These are phyloP conservation scores for Brachyhypopomus gauderio DNA, from an alignment of 2,113 vertebrate species.

Conservation along the genomic window DNA sequence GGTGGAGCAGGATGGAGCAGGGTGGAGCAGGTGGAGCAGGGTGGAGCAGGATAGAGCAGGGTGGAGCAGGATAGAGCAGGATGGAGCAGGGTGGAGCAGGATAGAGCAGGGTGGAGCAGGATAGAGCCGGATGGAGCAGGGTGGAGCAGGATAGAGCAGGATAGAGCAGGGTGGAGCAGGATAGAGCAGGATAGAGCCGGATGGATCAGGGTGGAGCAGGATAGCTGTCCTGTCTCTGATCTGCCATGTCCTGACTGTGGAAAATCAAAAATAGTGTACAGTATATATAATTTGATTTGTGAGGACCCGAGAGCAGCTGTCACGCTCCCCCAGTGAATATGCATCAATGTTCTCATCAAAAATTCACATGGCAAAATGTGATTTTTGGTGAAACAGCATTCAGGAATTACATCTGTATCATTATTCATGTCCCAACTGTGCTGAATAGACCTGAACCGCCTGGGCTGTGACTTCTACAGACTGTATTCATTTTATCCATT, in stretches of 20 bases:
- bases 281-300: neutral
- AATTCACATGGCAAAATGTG: constrained; percentile 19
- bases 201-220: too few relatives aligned
- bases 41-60: too few relatives aligned
- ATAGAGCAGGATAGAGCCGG: too few relatives aligned
- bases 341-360: constrained; percentile 13
- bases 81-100: too few relatives aligned
- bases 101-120: too few relatives aligned
- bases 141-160: too few relatives aligned
- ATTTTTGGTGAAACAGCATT: constrained; percentile 12
- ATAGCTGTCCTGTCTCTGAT: neutral
- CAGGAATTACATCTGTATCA: constrained; percentile 1
- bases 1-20: too few relatives aligned
- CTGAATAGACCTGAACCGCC: neutral
- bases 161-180: too few relatives aligned
- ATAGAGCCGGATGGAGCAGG: too few relatives aligned
- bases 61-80: too few relatives aligned
- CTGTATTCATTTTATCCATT: neutral
- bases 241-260: neutral
- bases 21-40: too few relatives aligned
- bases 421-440: constrained; percentile 8
- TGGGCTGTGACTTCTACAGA: neutral
- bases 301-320: neutral
- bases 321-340: constrained; percentile 7
- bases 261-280: constrained; percentile 3